Evolutionary conservation across 2,797 vertebrate species (phyloP).

Genomic region (Manis crassicaudata): DNA sequence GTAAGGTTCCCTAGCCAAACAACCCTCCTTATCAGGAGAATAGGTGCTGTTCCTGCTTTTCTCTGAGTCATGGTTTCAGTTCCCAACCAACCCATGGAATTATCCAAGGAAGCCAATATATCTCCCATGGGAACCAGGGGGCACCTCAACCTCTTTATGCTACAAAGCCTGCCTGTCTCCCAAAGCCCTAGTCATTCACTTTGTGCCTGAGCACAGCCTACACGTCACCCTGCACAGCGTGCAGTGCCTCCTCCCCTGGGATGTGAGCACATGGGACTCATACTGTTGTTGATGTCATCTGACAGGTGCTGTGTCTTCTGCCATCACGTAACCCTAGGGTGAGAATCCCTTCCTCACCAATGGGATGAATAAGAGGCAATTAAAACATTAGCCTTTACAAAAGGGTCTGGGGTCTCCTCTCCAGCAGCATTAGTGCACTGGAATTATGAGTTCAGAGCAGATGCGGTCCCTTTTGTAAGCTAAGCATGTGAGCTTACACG

Average conservation of each 20-base stretch:
- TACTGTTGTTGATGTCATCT: too few species aligned
- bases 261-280: background rate
- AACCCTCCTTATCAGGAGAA: background rate
- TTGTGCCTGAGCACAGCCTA: background rate
- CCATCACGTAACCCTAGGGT: background rate
- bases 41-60: background rate
- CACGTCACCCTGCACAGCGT: fast-evolving
- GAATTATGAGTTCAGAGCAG: too few species aligned
- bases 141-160: background rate
- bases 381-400: background rate
- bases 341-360: background rate
- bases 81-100: background rate
- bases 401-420: background rate
- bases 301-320: background rate
- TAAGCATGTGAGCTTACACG: too few species aligned
- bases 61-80: background rate
- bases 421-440: background rate
- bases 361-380: too few species aligned
- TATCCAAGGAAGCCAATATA: background rate
- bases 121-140: background rate
- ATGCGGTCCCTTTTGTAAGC: too few species aligned
- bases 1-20: background rate
- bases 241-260: background rate
- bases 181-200: background rate
- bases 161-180: background rate